These are phyloP conservation scores for Doryteuthis pealeii DNA, from an alignment of 1,140 invertebrate genomes.

Conservation along the genomic window DNA sequence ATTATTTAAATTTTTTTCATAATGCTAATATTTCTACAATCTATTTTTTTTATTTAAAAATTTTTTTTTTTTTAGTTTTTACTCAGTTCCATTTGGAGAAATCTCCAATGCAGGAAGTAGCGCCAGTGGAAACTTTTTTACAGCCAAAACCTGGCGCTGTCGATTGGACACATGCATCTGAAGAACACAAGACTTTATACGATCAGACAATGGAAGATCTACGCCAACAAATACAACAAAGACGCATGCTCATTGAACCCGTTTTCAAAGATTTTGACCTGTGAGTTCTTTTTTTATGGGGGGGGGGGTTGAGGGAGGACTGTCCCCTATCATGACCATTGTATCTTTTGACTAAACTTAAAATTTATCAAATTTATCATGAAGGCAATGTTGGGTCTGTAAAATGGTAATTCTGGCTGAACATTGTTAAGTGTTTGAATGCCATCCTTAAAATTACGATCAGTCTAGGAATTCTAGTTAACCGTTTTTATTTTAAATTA, in stretches of 20 bases:
- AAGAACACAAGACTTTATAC: conserved; percentile 46
- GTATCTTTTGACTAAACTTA: background rate
- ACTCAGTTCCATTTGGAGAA: conserved; percentile 56
- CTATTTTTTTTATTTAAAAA: no score
- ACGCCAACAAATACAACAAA: conserved; percentile 43
- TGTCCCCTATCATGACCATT: background rate
- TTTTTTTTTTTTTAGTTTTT: conserved; percentile 50
- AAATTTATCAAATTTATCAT: no score
- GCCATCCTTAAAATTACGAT: no score
- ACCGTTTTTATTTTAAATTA: no score
- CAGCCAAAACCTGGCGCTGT: conserved; percentile 58
- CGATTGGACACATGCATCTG: conserved; percentile 47
- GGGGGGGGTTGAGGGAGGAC: background rate
- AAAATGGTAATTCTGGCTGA: no score
- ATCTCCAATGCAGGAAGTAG: conserved; percentile 47
- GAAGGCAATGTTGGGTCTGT: no score
- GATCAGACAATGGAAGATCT: conserved; percentile 50
- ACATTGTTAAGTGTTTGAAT: no score
- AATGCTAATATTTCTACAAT: no score
- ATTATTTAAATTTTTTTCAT: no score
- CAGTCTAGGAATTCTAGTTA: no score
- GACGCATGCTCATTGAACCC: conserved; percentile 53
- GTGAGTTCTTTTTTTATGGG: conserved; percentile 31
- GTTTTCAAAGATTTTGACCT: conserved; percentile 59
- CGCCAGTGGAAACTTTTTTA: conserved; percentile 51